Evolutionary conservation across 2,113 vertebrate genomes (phyloP).

Genomic region (Vidua chalybeata): DNA sequence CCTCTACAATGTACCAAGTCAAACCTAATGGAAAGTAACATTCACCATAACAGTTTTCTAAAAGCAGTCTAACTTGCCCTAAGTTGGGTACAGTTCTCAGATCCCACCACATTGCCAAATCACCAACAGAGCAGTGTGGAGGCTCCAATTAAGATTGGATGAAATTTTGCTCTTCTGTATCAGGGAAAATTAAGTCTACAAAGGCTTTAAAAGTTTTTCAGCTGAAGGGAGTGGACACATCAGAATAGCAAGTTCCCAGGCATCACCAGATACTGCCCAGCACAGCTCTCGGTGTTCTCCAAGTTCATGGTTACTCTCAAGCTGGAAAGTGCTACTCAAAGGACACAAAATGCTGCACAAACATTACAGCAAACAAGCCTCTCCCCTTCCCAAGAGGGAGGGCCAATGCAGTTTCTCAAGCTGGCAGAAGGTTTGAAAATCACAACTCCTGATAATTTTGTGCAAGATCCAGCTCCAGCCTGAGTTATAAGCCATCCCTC

Average conservation of each 20-base stretch:
- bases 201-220: not conserved
- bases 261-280: not conserved
- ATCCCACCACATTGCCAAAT: not conserved
- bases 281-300: not conserved
- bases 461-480: not conserved
- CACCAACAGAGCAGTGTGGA: not conserved
- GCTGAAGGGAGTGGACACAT: not conserved
- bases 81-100: not conserved
- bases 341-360: not conserved
- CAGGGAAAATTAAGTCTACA: not conserved
- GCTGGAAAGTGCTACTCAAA: not conserved
- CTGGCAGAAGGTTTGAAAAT: not conserved
- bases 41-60: not conserved
- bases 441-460: not conserved
- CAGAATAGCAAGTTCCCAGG: not conserved
- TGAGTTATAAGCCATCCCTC: not conserved
- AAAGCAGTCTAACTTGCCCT: no score
- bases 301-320: not conserved
- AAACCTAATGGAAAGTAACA: not conserved
- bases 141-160: rapidly evolving
- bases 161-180: not conserved
- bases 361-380: not conserved
- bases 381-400: not conserved
- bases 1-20: rapidly evolving
- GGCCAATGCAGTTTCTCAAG: not conserved